phyloP scores from a whole-genome alignment of 2,888 invertebrate genomes.

The Agrochola lychnidis region DNA sequence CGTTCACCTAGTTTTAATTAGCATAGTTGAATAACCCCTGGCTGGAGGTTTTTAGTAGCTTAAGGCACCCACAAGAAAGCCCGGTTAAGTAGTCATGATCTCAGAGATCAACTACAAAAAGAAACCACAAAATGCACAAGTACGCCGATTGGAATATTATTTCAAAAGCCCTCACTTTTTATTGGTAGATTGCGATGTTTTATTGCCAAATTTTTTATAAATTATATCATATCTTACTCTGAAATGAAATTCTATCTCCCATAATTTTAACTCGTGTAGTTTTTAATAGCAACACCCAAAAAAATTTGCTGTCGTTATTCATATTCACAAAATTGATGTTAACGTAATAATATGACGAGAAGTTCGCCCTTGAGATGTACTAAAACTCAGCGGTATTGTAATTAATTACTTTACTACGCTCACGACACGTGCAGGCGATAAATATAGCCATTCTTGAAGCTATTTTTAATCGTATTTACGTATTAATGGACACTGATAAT shows the following conservation, averaged over 20 bases:
- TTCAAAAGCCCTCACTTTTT: not conserved
- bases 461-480: slow-evolving; percentile 29
- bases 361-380: slow-evolving; percentile 46
- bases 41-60: too few relatives aligned
- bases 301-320: not conserved
- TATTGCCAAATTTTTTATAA: too few relatives aligned
- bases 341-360: slow-evolving; percentile 26
- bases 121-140: too few relatives aligned
- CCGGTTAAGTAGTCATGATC: too few relatives aligned
- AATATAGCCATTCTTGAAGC: slow-evolving; percentile 45
- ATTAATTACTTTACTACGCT: slow-evolving; percentile 47
- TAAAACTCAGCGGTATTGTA: slow-evolving; percentile 24
- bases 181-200: too few relatives aligned
- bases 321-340: slow-evolving; percentile 13
- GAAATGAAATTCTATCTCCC: not conserved
- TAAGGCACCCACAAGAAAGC: too few relatives aligned
- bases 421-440: slow-evolving; percentile 49
- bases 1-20: too few relatives aligned
- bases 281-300: slow-evolving; percentile 5
- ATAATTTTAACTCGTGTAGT: not conserved
- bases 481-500: slow-evolving; percentile 35
- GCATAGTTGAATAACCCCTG: too few relatives aligned
- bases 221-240: not conserved
- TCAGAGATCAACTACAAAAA: too few relatives aligned
- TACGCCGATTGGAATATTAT: not conserved